These are phyloP conservation scores for Melanocharis versteri DNA, from an alignment of 2,113 vertebrate species.

Conservation along the genomic window DNA sequence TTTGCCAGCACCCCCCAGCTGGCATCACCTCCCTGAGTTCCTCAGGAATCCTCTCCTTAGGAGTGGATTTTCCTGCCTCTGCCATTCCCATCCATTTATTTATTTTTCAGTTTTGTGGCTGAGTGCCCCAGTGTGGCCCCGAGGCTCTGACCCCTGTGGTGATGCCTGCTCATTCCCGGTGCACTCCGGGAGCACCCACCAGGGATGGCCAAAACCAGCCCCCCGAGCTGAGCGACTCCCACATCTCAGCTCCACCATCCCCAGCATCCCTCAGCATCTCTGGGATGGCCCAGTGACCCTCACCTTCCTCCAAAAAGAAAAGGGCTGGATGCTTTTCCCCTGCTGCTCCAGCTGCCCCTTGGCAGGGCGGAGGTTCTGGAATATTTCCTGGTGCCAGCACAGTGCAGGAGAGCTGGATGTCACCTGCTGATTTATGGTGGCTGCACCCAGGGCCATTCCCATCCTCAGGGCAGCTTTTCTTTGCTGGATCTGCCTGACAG, in stretches of 20 bases:
- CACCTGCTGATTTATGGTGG: not conserved
- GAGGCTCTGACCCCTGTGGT: fast-evolving
- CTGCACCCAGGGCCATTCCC: not conserved
- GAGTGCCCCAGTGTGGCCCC: fast-evolving
- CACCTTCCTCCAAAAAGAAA: too few species aligned
- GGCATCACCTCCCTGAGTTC: fast-evolving
- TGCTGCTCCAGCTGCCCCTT: not conserved
- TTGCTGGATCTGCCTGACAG: not conserved
- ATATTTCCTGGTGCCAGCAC: not conserved
- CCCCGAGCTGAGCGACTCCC: not conserved
- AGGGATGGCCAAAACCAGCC: not conserved
- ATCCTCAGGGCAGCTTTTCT: not conserved
- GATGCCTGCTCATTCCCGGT: not conserved
- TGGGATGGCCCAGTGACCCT: not conserved
- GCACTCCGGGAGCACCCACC: fast-evolving
- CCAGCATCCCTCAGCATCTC: not conserved
- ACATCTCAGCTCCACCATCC: fast-evolving
- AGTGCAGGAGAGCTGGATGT: not conserved
- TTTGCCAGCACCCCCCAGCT: not conserved
- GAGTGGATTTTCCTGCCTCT: not conserved
- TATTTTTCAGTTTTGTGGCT: fast-evolving
- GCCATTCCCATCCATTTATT: fast-evolving
- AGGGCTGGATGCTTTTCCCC: not conserved
- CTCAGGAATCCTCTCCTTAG: not conserved
- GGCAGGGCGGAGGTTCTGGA: not conserved